Percentiles rank a stretch among this genome's conserved stretches.
phyloP scores from a whole-genome alignment of 2,888 invertebrate species.

The Phortica okadai region DNA sequence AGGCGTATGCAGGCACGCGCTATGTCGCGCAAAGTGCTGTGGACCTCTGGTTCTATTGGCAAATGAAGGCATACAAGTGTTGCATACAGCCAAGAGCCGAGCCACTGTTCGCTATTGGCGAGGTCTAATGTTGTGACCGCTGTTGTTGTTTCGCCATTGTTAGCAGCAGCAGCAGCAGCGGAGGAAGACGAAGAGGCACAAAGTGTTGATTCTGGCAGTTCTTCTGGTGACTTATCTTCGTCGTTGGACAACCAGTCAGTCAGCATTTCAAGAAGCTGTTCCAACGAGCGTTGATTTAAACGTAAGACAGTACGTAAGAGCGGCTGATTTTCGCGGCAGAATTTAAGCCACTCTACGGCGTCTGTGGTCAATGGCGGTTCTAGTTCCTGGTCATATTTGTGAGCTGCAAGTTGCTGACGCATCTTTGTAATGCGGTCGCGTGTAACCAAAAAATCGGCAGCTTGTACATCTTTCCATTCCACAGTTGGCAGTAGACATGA shows the following conservation, averaged over 20 bases:
- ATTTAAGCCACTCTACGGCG: slow-evolving; percentile 63
- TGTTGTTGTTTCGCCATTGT: slow-evolving; percentile 2
- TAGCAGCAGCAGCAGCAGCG: slow-evolving; percentile 32
- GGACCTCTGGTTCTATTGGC: slow-evolving; percentile 74
- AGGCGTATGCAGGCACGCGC: slow-evolving; percentile 70
- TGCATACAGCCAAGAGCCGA: slow-evolving; percentile 74
- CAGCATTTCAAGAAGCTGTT: slow-evolving; percentile 69
- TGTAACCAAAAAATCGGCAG: slow-evolving; percentile 62
- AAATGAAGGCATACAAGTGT: slow-evolving; percentile 72
- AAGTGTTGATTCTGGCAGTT: slow-evolving; percentile 23
- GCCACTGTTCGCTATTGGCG: slow-evolving; percentile 64
- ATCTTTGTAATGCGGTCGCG: slow-evolving; percentile 56
- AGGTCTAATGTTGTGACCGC: slow-evolving; percentile 54
- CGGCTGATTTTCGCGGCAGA: slow-evolving; percentile 69
- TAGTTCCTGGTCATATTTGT: slow-evolving; percentile 49
- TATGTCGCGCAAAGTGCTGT: slow-evolving; percentile 71
- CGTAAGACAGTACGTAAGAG: slow-evolving; percentile 68
- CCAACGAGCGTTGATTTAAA: slow-evolving; percentile 71
- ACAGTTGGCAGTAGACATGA: slow-evolving; percentile 67
- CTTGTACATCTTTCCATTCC: slow-evolving; percentile 73
- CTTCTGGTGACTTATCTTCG: slow-evolving; percentile 9
- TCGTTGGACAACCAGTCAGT: slow-evolving; percentile 65
- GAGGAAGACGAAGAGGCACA: slow-evolving; percentile 3
- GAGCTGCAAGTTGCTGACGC: slow-evolving; percentile 52
- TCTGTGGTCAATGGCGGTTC: slow-evolving; percentile 64